Evolutionary conservation across 2,888 invertebrate genomes (phyloP), one percentile per base, ranked within the genome.

Genomic region (Lepidochitona cinerea): DNA sequence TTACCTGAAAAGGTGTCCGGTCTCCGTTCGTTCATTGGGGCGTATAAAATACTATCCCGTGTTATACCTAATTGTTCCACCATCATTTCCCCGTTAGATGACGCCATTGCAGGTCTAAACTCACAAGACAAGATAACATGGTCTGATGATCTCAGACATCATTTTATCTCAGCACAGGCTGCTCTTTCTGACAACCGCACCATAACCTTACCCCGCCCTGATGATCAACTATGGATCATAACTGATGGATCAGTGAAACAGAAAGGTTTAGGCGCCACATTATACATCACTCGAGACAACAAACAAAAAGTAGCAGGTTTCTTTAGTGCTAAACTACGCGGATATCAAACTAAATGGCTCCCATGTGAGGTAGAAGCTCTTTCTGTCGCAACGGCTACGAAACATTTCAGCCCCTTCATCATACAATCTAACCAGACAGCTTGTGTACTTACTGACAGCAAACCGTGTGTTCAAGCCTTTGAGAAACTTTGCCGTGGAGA

Each of bases 361-460:
- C 78, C 81, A 23, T 83, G 82, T 70, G 82, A 83, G 68, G 68
- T 82, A 26, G 82, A 82, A 65, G 81, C 82, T 6, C 66, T 82
- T 1, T 36, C 53, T 9, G 81, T 81, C 29, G 76, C 78, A 18
- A 74, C 79, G 0, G 74, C 79, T 1, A 68, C 79, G 0, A 83
- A 78, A 37, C 82, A 83, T 70, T 81, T 80, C 68, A 79, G 79
- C 68, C 82, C 80, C 4, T 82, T 73, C 54, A 78, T 82, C 9
- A 75, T 82, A n/a, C 81, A 82, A 59, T 80, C 79, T 18, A 37
- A 65, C 3, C 66, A 71, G 18, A 64, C 32, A 6, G 67, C 75
- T 18, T 80, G 71, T 29, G 72, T 81, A 18, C 71, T 83, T 0
- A 81, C 80, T 1, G 81, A 81, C 72, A 79, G 80, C 59, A 49